Base-by-base conservation (phyloP, 2,113 vertebrate species). In the Callaeas wilsoni region DNA sequence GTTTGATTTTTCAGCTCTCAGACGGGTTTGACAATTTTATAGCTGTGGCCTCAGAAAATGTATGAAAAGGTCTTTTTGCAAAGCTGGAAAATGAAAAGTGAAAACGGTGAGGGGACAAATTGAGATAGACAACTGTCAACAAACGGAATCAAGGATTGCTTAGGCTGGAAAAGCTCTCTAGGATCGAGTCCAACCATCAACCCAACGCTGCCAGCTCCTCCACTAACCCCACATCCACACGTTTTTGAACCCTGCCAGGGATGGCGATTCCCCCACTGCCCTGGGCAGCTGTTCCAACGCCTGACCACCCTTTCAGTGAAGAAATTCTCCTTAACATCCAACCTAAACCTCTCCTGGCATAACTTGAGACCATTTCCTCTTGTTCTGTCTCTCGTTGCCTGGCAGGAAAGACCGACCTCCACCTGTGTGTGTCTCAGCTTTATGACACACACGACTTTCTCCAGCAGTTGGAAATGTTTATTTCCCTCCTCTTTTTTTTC, bases 361-460 rank as follows among this genome's bases (percentile, higher is more conserved):
- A 29, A 10, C 39, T 4, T 6, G 20, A 60, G 55, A 4, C 25
- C 37, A 3, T 44, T 68, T 15, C 27, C 53, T 32, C 71, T 26
- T 6, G 21, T 10, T 25, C 6, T 17, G 0, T 4, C 18, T 11
- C 25, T 5, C 5, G 0, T 35, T 25, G 13, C 25, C 15, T 7
- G 41, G 29, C 14, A 39, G 57, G 14, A 39, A 29, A 15, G 1
- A 4, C 27, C 1, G 2, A 37, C 12, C 8, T 39, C 11, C 4
- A 1, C 17, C 17, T 6, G 46, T 46, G 26, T 12, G 30, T 44
- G 55, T 17, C 49, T 46, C 57, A 27, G 35, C 30, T 42, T 68
- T 50, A 41, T 6, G 6, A 4, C 8, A 1, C 9, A 4, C 14
- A 9, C 0, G 0, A 3, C 47, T 71, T 55, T 30, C 23, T 50